These are phyloP conservation scores for Erythrocebus patas DNA, from an alignment of 2,113 vertebrate genomes.

Conservation along the genomic window DNA sequence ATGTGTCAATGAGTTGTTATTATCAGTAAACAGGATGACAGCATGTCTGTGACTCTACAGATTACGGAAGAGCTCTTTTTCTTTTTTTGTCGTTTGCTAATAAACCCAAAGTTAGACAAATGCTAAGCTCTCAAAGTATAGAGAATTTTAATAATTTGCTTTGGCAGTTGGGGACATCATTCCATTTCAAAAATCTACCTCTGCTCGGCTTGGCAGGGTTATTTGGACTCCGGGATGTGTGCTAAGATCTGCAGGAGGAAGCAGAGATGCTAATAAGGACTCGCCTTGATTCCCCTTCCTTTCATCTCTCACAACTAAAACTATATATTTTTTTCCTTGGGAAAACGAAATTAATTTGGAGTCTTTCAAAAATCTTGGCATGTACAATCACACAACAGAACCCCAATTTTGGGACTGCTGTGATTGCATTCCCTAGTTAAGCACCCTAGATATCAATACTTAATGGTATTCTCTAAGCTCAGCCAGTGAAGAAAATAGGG, in stretches of 20 bases:
- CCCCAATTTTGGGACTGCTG: slow-evolving; percentile 80
- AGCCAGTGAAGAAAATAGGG: slow-evolving; percentile 86
- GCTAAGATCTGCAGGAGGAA: background rate
- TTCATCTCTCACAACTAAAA: slow-evolving; percentile 3
- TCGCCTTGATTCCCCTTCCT: background rate
- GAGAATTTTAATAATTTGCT: too few relatives aligned
- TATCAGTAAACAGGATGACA: background rate
- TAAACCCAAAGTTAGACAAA: too few relatives aligned
- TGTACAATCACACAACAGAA: slow-evolving; percentile 72
- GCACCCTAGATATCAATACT: slow-evolving; percentile 87
- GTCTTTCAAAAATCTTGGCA: slow-evolving; percentile 72
- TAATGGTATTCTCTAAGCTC: slow-evolving; percentile 87
- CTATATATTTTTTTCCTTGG: slow-evolving; percentile 17
- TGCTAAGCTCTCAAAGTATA: too few relatives aligned
- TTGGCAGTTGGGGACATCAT: too few relatives aligned
- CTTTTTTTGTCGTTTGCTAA: background rate
- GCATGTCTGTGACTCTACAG: background rate
- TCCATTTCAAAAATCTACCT: too few relatives aligned
- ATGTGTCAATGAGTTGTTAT: background rate
- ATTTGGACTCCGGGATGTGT: background rate
- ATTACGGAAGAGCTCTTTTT: background rate
- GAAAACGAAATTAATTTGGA: slow-evolving; percentile 69
- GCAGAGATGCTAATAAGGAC: background rate
- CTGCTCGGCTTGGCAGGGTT: too few relatives aligned
- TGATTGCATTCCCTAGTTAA: slow-evolving; percentile 85